Evolutionary conservation across 64 coral and sea anemone genomes (phyloP), one percentile per base, ranked within the genome.

Genomic region (Actinia tenebrosa): DNA sequence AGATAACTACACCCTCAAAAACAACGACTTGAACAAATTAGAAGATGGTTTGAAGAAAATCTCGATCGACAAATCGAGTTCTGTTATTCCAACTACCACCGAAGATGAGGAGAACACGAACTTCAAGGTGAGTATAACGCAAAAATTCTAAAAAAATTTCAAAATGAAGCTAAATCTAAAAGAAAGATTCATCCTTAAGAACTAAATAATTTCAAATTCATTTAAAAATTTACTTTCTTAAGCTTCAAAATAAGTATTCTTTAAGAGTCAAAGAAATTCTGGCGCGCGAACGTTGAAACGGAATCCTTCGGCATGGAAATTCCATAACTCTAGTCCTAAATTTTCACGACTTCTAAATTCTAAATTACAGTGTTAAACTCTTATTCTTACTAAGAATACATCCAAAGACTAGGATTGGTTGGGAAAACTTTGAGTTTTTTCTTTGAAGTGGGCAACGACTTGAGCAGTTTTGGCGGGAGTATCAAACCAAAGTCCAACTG

Each of bases 1-100:
- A 72, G 77, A 71, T 37, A 87, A 44, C 86, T 87, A 72, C n/a
- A 92, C 82, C 16, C 25, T 92, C 2, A 45, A 62, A 11, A 86
- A 58, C 71, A 80, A 87, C 86, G 62, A 83, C 78, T 43, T 81
- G 1, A 61, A 80, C 85, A 87, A 87, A 52, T 10, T 87, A 58
- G 14, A 61, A 2, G 86, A 92, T 64, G 63, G 37, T 56, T 3
- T 92, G 25, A 58, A 92, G 62, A 66, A 80, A 46, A 55, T 83
- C 16, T 52, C 79, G 30, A 16, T 87, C 25, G 56, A 90, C 83
- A 66, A 87, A 9, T 15, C 30, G 30, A 85, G 17, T n/a, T 56
- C 50, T 54, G 56, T 64, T 56, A 85, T 64, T 45, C 53, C 60
- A 85, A 85, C 56, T 17, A 61, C 30, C n/a, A 14, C 16, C 26